Conservation (phyloP, 2,888 invertebrate species). For the Catocala nupta region DNA sequence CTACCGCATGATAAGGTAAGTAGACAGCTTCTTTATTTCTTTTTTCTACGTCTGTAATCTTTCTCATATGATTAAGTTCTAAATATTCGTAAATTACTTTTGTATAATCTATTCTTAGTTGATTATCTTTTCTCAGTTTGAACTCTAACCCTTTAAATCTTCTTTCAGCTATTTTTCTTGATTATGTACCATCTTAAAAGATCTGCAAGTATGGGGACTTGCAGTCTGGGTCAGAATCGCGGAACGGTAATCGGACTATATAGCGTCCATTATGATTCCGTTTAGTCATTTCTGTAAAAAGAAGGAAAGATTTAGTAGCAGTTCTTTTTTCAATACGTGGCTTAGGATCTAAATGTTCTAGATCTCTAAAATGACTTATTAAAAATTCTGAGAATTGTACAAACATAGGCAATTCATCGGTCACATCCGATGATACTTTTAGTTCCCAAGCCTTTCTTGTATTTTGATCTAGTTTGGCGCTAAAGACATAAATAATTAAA, state of each 20-base stretch:
- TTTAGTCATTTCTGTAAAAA: not conserved
- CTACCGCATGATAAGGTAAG: not conserved
- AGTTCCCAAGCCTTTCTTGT: not conserved
- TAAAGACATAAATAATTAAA: too few relatives aligned
- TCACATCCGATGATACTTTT: not conserved
- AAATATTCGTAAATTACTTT: constrained; percentile 10
- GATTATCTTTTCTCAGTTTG: not conserved
- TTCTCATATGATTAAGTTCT: constrained; percentile 3
- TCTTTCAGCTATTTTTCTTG: not conserved
- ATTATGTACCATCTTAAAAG: too few relatives aligned
- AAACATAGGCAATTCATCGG: too few relatives aligned
- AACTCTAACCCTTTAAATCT: constrained; percentile 5
- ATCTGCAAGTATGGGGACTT: too few relatives aligned
- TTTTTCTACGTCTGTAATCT: not conserved
- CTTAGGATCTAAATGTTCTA: too few relatives aligned
- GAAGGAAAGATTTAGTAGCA: too few relatives aligned
- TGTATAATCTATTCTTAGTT: not conserved
- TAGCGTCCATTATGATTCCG: not conserved
- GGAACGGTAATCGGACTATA: constrained; percentile 12
- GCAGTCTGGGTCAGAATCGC: not conserved
- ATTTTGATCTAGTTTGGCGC: too few relatives aligned
- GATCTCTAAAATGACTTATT: too few relatives aligned
- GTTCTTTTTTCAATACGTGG: too few relatives aligned
- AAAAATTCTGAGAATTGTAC: too few relatives aligned
- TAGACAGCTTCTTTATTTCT: not conserved